Conservation (phyloP, 2,888 invertebrate genomes). For the Lucinisca nassula region DNA sequence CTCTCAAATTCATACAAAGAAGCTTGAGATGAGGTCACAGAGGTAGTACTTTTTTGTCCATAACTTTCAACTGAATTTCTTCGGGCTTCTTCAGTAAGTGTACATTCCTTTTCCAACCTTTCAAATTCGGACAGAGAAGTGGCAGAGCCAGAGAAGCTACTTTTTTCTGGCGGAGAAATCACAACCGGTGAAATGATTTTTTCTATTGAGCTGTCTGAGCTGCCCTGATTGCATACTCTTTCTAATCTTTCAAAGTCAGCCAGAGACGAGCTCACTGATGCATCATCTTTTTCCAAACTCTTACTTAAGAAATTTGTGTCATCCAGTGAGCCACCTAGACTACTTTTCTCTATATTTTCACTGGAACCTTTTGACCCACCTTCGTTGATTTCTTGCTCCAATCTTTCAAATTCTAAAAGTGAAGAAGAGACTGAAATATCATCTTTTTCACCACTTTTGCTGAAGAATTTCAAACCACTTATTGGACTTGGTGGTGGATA, state of each 20-base stretch:
- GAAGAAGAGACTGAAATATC: conserved; percentile 96
- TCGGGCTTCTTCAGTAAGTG: conserved; percentile 74
- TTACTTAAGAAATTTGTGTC: conserved; percentile 82
- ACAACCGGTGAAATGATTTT: conserved; percentile 80
- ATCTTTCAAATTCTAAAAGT: conserved; percentile 96
- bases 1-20: conserved; percentile 87
- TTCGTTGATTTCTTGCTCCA: conserved; percentile 93
- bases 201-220: conserved; percentile 92
- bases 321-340: conserved; percentile 82
- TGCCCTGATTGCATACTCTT: conserved; percentile 90
- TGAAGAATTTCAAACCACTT: conserved; percentile 93
- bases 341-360: conserved; percentile 87
- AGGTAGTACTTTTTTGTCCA: conserved; percentile 81
- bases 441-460: conserved; percentile 95
- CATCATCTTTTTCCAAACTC: conserved; percentile 94
- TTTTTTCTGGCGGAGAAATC: conserved; percentile 67
- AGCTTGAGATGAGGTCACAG: conserved; percentile 85
- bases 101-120: conserved; percentile 93
- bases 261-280: conserved; percentile 95
- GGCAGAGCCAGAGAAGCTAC: conserved; percentile 82
- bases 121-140: conserved; percentile 96
- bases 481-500: conserved; percentile 90
- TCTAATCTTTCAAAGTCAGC: conserved; percentile 98
- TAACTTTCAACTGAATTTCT: conserved; percentile 77
- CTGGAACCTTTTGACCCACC: conserved; percentile 81